Percentiles rank a stretch among this genome's conserved stretches.
These are phyloP conservation scores for Aculops lycopersici DNA, from an alignment of 1,140 invertebrate species.

Conservation along the genomic window DNA sequence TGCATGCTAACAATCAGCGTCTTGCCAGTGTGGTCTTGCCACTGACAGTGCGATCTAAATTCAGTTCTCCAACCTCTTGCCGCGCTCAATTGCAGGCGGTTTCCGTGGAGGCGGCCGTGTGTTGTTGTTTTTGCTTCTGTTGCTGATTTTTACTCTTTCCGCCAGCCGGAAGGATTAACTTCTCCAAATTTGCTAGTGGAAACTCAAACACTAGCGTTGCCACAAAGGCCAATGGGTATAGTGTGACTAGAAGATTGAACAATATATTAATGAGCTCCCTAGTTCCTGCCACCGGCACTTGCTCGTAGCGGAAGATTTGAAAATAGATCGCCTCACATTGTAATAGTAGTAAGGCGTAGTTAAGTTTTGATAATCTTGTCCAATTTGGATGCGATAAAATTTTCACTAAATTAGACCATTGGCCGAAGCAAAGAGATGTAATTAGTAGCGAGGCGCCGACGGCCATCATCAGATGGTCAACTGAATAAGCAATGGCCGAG, in stretches of 20 bases:
- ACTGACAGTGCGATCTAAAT: too few species aligned
- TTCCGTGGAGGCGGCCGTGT: too few species aligned
- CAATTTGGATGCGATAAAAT: background rate
- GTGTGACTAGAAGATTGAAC: background rate
- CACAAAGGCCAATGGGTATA: background rate
- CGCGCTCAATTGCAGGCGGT: too few species aligned
- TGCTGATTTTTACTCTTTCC: too few species aligned
- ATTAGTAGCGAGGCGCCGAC: background rate
- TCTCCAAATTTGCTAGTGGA: background rate
- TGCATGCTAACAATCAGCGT: too few species aligned
- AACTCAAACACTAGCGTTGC: background rate
- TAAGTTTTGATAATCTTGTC: background rate
- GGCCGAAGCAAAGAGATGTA: background rate
- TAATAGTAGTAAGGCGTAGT: background rate
- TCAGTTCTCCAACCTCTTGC: too few species aligned
- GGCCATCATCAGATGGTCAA: background rate
- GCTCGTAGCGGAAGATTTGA: background rate
- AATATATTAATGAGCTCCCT: background rate
- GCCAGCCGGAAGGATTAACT: too few species aligned
- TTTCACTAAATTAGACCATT: background rate
- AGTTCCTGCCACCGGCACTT: background rate
- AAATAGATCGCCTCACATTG: background rate
- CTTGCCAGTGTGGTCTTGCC: too few species aligned
- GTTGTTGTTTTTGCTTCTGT: too few species aligned
- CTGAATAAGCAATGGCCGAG: background rate